These are phyloP conservation scores for Ictidomys tridecemlineatus DNA, from an alignment of 2,113 vertebrate species.

Conservation along the genomic window DNA sequence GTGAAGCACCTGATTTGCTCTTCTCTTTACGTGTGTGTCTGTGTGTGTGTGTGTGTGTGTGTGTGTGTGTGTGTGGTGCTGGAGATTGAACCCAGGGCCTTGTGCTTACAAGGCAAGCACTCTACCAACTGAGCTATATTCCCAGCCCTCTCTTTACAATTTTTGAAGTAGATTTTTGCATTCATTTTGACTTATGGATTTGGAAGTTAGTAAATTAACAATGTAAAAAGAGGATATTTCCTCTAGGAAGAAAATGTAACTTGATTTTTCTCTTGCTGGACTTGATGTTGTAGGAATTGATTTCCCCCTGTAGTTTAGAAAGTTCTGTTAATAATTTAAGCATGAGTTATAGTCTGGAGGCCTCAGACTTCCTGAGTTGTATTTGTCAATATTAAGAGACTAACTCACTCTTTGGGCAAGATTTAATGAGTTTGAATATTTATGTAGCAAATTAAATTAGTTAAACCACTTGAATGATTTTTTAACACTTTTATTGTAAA, in stretches of 20 bases:
- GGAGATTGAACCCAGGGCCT: neutral
- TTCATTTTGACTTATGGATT: slow-evolving; percentile 33
- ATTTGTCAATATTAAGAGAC: slow-evolving; percentile 62
- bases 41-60: too few relatives aligned
- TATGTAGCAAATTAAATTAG: slow-evolving; percentile 81
- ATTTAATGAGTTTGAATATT: slow-evolving; percentile 79
- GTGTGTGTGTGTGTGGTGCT: neutral
- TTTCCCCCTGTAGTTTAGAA: slow-evolving; percentile 14
- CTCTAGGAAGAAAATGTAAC: slow-evolving; percentile 56
- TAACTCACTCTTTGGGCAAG: slow-evolving; percentile 61
- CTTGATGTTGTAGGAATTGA: slow-evolving; percentile 5
- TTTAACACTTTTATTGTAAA: slow-evolving; percentile 70
- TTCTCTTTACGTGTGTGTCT: slow-evolving; percentile 22
- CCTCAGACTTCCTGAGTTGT: slow-evolving; percentile 47
- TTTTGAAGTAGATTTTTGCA: slow-evolving; percentile 45
- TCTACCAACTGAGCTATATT: neutral
- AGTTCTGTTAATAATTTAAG: slow-evolving; percentile 62
- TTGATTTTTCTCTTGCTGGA: slow-evolving; percentile 47
- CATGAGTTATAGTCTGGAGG: slow-evolving; percentile 43
- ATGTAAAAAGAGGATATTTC: slow-evolving; percentile 1
- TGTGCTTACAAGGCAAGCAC: too few relatives aligned
- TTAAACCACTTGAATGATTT: slow-evolving; percentile 67
- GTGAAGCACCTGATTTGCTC: slow-evolving; percentile 29
- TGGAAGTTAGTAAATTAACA: slow-evolving; percentile 27
- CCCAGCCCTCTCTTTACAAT: neutral